phyloP scores from a whole-genome alignment of 1,140 invertebrate genomes.

The Helicorthomorpha holstii region DNA sequence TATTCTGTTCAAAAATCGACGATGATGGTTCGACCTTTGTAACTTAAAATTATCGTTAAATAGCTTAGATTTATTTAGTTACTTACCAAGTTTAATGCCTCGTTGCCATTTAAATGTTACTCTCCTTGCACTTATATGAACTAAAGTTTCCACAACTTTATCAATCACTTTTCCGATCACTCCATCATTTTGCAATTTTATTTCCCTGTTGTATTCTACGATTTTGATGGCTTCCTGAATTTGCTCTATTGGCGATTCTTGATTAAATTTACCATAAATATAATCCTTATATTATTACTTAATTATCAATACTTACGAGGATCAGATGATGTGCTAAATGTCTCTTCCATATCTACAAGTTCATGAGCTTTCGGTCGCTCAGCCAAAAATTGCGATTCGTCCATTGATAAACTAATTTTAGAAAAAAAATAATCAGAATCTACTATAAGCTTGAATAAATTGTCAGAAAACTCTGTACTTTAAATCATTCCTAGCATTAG shows the following conservation, averaged over 20 bases:
- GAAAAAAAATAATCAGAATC: too few relatives aligned
- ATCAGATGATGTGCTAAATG: too few relatives aligned
- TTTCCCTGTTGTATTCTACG: constrained; percentile 46
- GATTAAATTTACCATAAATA: not conserved
- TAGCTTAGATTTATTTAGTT: constrained; percentile 6
- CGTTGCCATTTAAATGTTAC: constrained; percentile 83
- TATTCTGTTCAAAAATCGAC: constrained; percentile 33
- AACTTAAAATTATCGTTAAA: not conserved
- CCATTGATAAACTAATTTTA: too few relatives aligned
- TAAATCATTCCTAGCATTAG: too few relatives aligned
- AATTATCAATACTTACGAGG: too few relatives aligned
- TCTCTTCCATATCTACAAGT: too few relatives aligned
- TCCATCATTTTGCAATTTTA: constrained; percentile 36
- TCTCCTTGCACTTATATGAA: constrained; percentile 40
- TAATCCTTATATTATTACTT: too few relatives aligned
- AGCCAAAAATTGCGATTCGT: too few relatives aligned
- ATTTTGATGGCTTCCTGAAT: constrained; percentile 36
- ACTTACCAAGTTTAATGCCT: constrained; percentile 67
- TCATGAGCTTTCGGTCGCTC: too few relatives aligned
- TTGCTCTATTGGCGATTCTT: constrained; percentile 11
- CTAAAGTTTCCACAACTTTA: constrained; percentile 28
- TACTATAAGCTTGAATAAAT: too few relatives aligned
- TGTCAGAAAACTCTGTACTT: too few relatives aligned
- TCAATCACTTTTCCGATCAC: constrained; percentile 50
- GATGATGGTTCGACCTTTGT: constrained; percentile 32